These are phyloP conservation scores for Cheilinus undulatus DNA, from an alignment of 2,113 vertebrate genomes.

Conservation along the genomic window DNA sequence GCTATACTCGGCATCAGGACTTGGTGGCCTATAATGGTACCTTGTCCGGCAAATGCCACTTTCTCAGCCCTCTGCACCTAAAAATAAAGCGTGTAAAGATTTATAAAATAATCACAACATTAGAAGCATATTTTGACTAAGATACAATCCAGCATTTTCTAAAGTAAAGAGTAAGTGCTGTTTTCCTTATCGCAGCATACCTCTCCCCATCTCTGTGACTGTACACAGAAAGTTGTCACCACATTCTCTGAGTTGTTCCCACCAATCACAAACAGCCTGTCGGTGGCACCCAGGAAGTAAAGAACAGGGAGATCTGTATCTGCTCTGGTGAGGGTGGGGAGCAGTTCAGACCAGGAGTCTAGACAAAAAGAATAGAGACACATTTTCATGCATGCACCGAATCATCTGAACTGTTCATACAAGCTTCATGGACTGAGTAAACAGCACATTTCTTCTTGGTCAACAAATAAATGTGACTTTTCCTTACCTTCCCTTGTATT, in stretches of 20 bases:
- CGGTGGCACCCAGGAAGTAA: constrained; percentile 82
- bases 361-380: constrained; percentile 14
- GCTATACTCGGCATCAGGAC: constrained; percentile 79
- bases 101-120: background rate
- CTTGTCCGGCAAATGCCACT: constrained; percentile 80
- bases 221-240: constrained; percentile 78
- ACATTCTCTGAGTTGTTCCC: constrained; percentile 80
- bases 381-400: background rate
- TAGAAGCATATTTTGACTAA: background rate
- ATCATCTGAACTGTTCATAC: background rate
- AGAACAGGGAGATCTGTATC: constrained; percentile 79
- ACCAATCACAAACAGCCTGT: constrained; percentile 82
- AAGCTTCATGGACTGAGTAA: background rate
- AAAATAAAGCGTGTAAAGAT: background rate
- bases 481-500: constrained; percentile 74
- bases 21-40: constrained; percentile 61
- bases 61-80: constrained; percentile 70
- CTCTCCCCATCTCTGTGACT: constrained; percentile 77
- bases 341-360: constrained; percentile 85
- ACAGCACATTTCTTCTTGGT: background rate
- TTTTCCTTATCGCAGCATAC: constrained; percentile 11
- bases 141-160: background rate
- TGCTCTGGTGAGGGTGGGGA: constrained; percentile 81
- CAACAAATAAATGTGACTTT: too few species aligned
- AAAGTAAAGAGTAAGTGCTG: background rate